Conservation (phyloP, 2,113 vertebrate genomes). For the Apodemus speciosus region DNA sequence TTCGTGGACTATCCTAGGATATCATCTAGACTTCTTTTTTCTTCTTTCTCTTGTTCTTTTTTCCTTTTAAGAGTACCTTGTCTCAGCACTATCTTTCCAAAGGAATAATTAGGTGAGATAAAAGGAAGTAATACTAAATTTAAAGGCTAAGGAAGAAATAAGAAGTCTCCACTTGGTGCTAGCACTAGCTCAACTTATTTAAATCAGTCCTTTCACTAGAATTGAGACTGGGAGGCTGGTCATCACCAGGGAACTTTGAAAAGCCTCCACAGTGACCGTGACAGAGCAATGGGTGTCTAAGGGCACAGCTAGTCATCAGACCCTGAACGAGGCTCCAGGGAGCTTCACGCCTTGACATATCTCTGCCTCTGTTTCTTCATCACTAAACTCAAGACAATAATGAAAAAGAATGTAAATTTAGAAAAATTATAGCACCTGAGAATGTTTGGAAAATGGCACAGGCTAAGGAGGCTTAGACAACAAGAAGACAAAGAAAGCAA, state of each 20-base stretch:
- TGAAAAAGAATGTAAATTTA: not conserved
- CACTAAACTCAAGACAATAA: not conserved
- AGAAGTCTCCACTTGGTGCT: not conserved
- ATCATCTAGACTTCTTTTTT: not conserved
- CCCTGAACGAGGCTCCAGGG: no score
- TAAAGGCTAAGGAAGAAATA: not conserved
- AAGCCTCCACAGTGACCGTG: not conserved
- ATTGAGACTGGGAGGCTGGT: not conserved
- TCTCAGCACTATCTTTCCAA: constrained; percentile 28
- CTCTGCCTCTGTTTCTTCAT: not conserved
- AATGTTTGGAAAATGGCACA: not conserved
- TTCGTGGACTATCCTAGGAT: not conserved
- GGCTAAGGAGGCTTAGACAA: not conserved
- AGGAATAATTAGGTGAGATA: not conserved
- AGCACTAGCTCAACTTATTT: not conserved
- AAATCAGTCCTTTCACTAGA: not conserved
- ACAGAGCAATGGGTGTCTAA: not conserved
- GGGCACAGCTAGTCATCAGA: not conserved
- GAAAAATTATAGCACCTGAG: not conserved
- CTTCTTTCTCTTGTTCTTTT: not conserved
- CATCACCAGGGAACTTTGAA: not conserved
- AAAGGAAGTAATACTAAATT: not conserved
- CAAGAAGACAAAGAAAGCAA: not conserved
- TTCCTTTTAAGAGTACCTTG: not conserved
- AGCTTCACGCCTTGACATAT: not conserved